Evolutionary conservation across 2,113 vertebrate species (phyloP).

Genomic region (Hemiscyllium ocellatum): DNA sequence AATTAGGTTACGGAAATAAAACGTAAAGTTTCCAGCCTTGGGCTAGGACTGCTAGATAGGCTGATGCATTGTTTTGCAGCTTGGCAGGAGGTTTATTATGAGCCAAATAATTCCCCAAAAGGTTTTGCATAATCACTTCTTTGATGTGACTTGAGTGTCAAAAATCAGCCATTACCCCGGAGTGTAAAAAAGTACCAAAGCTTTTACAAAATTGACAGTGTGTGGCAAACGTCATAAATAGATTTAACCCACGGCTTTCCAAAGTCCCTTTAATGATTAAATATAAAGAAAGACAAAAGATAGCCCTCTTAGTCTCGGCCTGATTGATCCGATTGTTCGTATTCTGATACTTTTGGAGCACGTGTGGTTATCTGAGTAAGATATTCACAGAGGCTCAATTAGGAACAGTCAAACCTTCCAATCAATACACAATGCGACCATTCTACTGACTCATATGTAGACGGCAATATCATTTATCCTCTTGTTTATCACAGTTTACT

Average conservation of each 20-base stretch:
- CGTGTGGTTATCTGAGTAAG: neutral
- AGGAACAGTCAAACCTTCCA: neutral
- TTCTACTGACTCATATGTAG: neutral
- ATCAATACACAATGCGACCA: neutral
- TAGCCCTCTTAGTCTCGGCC: neutral
- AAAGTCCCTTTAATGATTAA: conserved; percentile 52
- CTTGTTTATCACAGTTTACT: neutral
- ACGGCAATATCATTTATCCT: neutral
- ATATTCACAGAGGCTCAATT: conserved; percentile 11
- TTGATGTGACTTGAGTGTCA: conserved; percentile 61
- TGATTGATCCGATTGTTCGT: conserved; percentile 31
- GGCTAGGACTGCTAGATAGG: conserved; percentile 54
- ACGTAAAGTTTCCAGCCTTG: conserved; percentile 50
- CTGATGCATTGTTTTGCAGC: conserved; percentile 61
- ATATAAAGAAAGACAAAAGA: conserved; percentile 49
- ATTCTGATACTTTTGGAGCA: conserved; percentile 24
- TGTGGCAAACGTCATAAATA: conserved; percentile 49
- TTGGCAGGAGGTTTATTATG: conserved; percentile 65
- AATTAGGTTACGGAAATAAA: conserved; percentile 71
- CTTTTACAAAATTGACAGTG: conserved; percentile 49
- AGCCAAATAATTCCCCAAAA: conserved; percentile 64
- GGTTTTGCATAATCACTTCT: conserved; percentile 68
- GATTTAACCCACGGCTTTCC: conserved; percentile 44
- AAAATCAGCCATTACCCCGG: conserved; percentile 54
- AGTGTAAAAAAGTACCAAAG: conserved; percentile 50